A percentile compares a stretch with the other conserved stretches of the same genome.
These are phyloP conservation scores for Garrulus glandarius DNA, from an alignment of 2,797 vertebrate genomes.

Conservation along the genomic window DNA sequence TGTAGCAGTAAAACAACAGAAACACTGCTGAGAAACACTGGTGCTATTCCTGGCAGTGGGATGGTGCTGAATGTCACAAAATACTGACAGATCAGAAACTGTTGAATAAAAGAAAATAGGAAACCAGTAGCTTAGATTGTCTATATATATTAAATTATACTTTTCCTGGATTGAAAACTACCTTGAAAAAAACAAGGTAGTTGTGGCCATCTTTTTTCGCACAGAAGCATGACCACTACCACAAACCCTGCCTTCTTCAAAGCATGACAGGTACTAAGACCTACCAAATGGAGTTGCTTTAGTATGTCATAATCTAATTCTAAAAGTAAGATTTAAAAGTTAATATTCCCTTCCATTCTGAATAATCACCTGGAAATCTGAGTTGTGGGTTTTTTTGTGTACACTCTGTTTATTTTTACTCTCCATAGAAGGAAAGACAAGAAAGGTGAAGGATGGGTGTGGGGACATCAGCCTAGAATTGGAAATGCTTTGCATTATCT, in stretches of 20 bases:
- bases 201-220: not conserved
- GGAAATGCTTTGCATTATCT: not conserved
- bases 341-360: not conserved
- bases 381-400: not conserved
- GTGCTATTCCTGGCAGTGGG: not conserved
- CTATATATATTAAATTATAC: not conserved
- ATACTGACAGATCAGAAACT: not conserved
- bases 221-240: not conserved
- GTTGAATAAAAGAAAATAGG: not conserved
- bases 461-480: not conserved
- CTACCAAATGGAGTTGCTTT: not conserved
- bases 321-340: not conserved
- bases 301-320: not conserved
- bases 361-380: not conserved
- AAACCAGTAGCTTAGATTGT: not conserved
- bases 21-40: not conserved
- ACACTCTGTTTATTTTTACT: not conserved
- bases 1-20: not conserved
- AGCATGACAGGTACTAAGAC: not conserved
- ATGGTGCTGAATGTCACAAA: not conserved
- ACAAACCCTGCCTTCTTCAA: not conserved
- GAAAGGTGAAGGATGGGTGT: not conserved
- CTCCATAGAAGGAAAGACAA: not conserved
- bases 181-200: not conserved
- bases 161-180: not conserved